Evolutionary conservation across 2,113 vertebrate species (phyloP).

Genomic region (Aleadryas rufinucha): DNA sequence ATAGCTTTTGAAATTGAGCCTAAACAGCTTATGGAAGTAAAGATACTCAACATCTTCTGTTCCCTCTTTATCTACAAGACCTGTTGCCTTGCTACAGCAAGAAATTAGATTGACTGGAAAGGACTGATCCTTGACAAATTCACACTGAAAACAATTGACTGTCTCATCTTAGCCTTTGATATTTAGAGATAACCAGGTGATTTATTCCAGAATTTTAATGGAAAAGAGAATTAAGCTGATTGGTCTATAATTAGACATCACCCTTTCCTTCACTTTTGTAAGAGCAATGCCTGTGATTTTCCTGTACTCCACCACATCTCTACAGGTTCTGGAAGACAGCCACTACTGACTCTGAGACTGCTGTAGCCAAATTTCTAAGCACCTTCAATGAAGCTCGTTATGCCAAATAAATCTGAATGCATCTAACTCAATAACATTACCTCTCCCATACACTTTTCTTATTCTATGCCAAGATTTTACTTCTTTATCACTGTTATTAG

Average conservation of each 20-base stretch:
- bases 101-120: not conserved
- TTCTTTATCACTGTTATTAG: not conserved
- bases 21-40: not conserved
- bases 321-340: not conserved
- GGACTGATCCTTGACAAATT: not conserved
- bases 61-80: not conserved
- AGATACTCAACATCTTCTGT: not conserved
- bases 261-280: not conserved
- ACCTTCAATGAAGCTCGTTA: not conserved
- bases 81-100: not conserved
- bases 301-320: not conserved
- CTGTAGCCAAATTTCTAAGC: not conserved
- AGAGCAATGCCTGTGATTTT: not conserved
- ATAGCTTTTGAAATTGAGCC: not conserved
- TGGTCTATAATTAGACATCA: not conserved
- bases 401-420: not conserved
- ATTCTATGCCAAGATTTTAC: not conserved
- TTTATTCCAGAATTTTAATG: conserved; percentile 11
- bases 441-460: not conserved
- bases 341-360: not conserved
- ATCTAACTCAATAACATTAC: not conserved
- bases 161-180: not conserved
- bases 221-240: not conserved
- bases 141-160: not conserved
- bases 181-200: not conserved